These are phyloP conservation scores for Melitaea cinxia DNA, from an alignment of 1,140 invertebrate species.

Conservation along the genomic window DNA sequence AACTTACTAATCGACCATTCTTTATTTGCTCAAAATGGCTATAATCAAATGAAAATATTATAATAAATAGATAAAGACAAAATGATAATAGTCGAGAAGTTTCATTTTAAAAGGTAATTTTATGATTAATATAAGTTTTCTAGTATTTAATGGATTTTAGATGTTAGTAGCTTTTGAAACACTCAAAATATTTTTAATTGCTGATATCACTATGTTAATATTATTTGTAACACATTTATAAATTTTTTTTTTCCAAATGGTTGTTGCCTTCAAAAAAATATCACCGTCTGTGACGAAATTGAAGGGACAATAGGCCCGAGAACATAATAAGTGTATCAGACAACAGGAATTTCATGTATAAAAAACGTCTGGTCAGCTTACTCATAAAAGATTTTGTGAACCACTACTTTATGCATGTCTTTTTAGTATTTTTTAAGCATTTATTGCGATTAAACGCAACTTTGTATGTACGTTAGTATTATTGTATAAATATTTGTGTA, in stretches of 20 bases:
- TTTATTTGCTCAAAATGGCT: background rate
- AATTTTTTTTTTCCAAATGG: background rate
- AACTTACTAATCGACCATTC: background rate
- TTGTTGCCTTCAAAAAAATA: background rate
- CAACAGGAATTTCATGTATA: background rate
- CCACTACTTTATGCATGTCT: slow-evolving; percentile 30
- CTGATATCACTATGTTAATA: too few relatives aligned
- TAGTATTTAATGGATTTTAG: too few relatives aligned
- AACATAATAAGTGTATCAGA: background rate
- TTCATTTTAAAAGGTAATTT: too few relatives aligned
- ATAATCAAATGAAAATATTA: background rate
- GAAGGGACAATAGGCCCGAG: background rate
- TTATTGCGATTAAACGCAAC: background rate
- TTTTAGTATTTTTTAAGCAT: slow-evolving; percentile 7
- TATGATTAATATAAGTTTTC: too few relatives aligned
- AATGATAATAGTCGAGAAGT: too few relatives aligned
- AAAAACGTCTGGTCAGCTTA: slow-evolving; percentile 16
- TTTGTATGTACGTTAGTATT: background rate
- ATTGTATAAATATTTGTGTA: too few relatives aligned
- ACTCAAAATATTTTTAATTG: too few relatives aligned
- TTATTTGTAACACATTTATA: too few relatives aligned
- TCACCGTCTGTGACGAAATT: background rate
- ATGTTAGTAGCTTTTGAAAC: too few relatives aligned
- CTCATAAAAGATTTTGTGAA: slow-evolving; percentile 12
- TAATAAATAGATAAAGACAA: too few relatives aligned